Conservation (phyloP, 30 jellyfish, hydroid and myxozoan genomes). For the Cassiopea andromeda region DNA sequence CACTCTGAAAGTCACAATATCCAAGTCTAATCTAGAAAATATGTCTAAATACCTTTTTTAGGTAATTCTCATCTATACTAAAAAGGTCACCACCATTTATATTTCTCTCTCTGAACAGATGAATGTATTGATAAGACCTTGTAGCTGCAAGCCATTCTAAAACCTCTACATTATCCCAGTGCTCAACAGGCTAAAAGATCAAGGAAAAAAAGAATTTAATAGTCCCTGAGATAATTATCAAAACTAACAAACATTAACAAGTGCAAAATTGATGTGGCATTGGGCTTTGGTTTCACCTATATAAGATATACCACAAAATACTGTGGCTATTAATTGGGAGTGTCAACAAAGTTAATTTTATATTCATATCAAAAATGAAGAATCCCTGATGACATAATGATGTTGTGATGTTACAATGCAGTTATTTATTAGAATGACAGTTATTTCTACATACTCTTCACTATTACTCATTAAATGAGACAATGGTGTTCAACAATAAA, state of each 20-base stretch:
- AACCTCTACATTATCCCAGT: constrained; percentile 79
- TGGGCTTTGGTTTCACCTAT: no score
- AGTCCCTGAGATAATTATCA: background rate
- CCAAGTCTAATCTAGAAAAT: background rate
- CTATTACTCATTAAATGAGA: no score
- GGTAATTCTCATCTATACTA: constrained; percentile 50
- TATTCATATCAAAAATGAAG: no score
- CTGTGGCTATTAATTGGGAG: no score
- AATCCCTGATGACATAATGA: no score
- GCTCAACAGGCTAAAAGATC: constrained; percentile 63
- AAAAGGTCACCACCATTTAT: constrained; percentile 67
- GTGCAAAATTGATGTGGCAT: no score
- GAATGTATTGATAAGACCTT: constrained; percentile 75
- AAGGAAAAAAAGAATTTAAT: background rate
- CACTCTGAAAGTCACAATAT: background rate
- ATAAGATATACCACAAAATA: no score
- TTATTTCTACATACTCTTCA: no score
- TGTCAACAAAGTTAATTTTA: no score
- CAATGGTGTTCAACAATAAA: no score
- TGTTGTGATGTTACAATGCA: no score
- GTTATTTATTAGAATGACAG: no score
- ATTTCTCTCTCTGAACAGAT: constrained; percentile 37
- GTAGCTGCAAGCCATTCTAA: constrained; percentile 87
- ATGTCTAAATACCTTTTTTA: constrained; percentile 44
- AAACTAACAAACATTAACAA: background rate